A percentile compares a stretch with the other conserved stretches of the same genome.
Conservation (phyloP, 1,140 invertebrate species). For the Drosophila arawakana region DNA sequence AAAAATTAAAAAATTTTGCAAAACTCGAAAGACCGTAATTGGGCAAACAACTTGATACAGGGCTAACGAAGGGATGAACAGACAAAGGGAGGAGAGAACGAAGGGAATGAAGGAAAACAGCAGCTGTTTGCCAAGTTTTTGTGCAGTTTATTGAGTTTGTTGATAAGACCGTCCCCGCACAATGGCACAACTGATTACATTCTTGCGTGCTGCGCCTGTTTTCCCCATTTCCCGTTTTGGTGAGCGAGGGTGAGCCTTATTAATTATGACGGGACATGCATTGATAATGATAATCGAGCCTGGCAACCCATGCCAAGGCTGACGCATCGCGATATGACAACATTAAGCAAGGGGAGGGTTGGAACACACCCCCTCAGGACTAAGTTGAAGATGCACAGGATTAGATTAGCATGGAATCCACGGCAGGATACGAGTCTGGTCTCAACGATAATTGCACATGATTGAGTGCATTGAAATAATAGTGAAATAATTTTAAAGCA, state of each 20-base stretch:
- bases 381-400: slow-evolving; percentile 49
- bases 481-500: slow-evolving; percentile 21
- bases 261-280: slow-evolving; percentile 80
- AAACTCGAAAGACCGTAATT: slow-evolving; percentile 78
- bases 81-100: slow-evolving; percentile 39
- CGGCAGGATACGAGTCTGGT: slow-evolving; percentile 14
- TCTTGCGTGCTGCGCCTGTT: slow-evolving; percentile 59
- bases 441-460: slow-evolving; percentile 55
- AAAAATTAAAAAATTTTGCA: slow-evolving; percentile 57
- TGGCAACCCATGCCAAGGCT: slow-evolving; percentile 18
- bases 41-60: slow-evolving; percentile 51
- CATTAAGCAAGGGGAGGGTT: slow-evolving; percentile 34
- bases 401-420: slow-evolving; percentile 50
- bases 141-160: slow-evolving; percentile 4
- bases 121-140: slow-evolving; percentile 58
- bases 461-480: slow-evolving; percentile 43
- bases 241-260: slow-evolving; percentile 66
- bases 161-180: slow-evolving; percentile 3
- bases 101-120: slow-evolving; percentile 39
- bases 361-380: slow-evolving; percentile 20
- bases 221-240: slow-evolving; percentile 19
- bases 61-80: slow-evolving; percentile 12
- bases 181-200: slow-evolving; percentile 66
- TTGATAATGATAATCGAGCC: slow-evolving; percentile 67
- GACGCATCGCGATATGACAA: background rate